A percentile compares a stretch with the other conserved stretches of the same genome.
Evolutionary conservation across 2,888 invertebrate genomes (phyloP).

Genomic region (Lasioglossum marginatum): DNA sequence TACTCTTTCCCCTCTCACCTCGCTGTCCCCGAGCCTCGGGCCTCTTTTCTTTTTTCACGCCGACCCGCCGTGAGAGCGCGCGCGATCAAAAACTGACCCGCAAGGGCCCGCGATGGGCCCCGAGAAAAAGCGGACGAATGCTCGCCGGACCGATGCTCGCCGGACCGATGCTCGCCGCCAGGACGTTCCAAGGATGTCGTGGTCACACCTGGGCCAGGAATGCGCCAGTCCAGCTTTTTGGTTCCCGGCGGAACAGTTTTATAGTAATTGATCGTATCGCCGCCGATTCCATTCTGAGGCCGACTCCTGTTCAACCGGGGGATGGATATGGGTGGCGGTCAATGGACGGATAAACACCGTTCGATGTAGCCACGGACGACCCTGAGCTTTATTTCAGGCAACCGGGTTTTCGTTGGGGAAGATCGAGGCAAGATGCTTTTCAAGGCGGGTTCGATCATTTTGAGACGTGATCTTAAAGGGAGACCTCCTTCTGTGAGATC

Average conservation of each 20-base stretch:
- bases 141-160: conserved; percentile 59
- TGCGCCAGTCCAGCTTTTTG: conserved; percentile 40
- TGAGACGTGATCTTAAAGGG: too few relatives aligned
- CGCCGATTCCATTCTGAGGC: conserved; percentile 41
- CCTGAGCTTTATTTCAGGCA: background rate
- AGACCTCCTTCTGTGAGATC: too few relatives aligned
- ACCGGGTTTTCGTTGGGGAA: conserved; percentile 2
- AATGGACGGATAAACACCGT: conserved; percentile 25
- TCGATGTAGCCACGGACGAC: background rate
- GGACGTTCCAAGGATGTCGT: conserved; percentile 79
- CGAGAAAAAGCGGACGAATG: conserved; percentile 66
- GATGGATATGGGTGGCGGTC: conserved; percentile 20
- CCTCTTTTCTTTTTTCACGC: conserved; percentile 29
- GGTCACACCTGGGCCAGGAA: conserved; percentile 78
- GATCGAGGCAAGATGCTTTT: background rate
- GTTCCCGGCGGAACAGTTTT: conserved; percentile 52
- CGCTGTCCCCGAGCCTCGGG: conserved; percentile 23
- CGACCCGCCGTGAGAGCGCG: conserved; percentile 70
- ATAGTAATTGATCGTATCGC: conserved; percentile 58
- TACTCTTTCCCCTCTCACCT: conserved; percentile 59
- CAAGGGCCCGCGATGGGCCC: conserved; percentile 35
- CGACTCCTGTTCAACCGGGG: background rate
- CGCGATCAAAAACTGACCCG: conserved; percentile 73
- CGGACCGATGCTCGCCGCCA: conserved; percentile 50
- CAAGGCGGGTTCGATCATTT: background rate